These are phyloP conservation scores for Melanostoma mellinum DNA, from an alignment of 2,888 invertebrate species.

Conservation along the genomic window DNA sequence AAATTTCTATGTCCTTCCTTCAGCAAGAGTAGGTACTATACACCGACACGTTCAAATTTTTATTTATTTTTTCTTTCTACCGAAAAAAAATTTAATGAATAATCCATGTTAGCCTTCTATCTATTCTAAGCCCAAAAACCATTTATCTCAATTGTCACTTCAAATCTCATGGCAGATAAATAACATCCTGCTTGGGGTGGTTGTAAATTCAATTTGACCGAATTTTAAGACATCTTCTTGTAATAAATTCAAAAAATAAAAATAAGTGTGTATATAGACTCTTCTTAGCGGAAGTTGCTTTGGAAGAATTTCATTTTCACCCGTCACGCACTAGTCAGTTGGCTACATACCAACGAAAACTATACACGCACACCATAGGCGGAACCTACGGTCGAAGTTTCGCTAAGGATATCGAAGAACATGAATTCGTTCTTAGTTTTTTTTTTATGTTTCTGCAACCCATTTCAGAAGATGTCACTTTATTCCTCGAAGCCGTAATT, in stretches of 20 bases:
- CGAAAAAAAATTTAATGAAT: constrained; percentile 56
- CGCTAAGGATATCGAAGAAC: background rate
- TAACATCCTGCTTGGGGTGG: constrained; percentile 40
- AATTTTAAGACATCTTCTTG: constrained; percentile 40
- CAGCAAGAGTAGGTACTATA: no score
- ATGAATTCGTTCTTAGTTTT: background rate
- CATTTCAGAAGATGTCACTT: constrained; percentile 44
- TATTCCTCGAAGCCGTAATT: no score
- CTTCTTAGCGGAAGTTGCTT: background rate
- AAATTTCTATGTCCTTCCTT: no score
- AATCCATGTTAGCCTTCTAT: constrained; percentile 56
- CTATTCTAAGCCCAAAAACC: constrained; percentile 30
- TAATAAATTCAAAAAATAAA: constrained; percentile 41
- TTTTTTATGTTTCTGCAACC: background rate
- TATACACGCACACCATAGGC: no score
- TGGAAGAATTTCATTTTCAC: constrained; percentile 44
- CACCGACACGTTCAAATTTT: no score
- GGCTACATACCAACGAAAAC: constrained; percentile 3
- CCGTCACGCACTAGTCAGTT: constrained; percentile 43
- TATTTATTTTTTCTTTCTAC: no score
- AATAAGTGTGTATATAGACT: background rate
- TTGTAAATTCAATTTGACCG: constrained; percentile 65
- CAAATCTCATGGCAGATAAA: constrained; percentile 55
- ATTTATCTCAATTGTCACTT: constrained; percentile 65
- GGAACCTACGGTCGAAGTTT: background rate